These are phyloP conservation scores for Sternotherus odoratus DNA, from an alignment of 2,797 vertebrate species.

Conservation along the genomic window DNA sequence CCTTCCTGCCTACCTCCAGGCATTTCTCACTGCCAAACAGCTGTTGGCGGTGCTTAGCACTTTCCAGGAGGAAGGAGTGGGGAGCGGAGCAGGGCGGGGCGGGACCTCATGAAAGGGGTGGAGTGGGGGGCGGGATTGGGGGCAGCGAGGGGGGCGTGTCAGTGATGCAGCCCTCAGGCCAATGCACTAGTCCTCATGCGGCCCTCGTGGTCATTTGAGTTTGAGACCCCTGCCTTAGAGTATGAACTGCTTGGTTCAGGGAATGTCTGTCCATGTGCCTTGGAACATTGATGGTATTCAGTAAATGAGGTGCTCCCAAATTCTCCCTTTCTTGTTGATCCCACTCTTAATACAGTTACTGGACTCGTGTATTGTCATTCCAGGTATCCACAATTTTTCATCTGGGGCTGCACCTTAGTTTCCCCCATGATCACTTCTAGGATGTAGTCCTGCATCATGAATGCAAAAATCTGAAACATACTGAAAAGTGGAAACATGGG, in stretches of 20 bases:
- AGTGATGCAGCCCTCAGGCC: too few species aligned
- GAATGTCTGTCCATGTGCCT: conserved; percentile 44
- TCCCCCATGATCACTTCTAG: neutral
- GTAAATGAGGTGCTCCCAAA: conserved; percentile 26
- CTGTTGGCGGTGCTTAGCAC: too few species aligned
- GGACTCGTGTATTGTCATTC: neutral
- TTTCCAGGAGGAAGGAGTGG: too few species aligned
- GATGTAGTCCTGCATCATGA: conserved; percentile 5
- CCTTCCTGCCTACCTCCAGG: too few species aligned
- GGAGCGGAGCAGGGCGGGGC: too few species aligned
- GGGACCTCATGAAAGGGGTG: too few species aligned
- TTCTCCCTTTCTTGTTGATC: neutral
- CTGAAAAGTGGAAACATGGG: neutral
- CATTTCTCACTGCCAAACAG: too few species aligned
- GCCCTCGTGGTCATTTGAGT: too few species aligned
- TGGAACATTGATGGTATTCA: conserved; percentile 39
- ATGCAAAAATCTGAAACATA: neutral
- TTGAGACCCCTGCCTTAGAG: conserved; percentile 51
- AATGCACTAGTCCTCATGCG: too few species aligned
- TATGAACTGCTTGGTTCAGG: conserved; percentile 37
- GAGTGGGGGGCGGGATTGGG: too few species aligned
- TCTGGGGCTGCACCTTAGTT: conserved; percentile 1
- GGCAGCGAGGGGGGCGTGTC: too few species aligned
- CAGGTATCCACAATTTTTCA: neutral
- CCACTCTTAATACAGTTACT: neutral